These are phyloP conservation scores for Megalonaias nervosa DNA, from an alignment of 1,140 invertebrate species.

Conservation along the genomic window DNA sequence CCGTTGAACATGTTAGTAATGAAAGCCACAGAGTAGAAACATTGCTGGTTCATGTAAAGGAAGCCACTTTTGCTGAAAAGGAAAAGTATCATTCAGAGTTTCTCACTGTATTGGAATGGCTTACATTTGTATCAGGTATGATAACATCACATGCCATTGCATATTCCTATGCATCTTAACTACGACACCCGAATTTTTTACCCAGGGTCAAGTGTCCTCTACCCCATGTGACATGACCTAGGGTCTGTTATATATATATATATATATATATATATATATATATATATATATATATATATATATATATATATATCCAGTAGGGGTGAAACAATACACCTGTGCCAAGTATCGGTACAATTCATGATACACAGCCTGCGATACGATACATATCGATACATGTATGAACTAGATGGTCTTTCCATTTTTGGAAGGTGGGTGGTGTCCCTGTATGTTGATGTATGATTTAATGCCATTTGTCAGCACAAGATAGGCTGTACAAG, in stretches of 20 bases:
- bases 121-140: constrained; percentile 70
- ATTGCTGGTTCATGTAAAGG: constrained; percentile 64
- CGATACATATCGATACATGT: too few relatives aligned
- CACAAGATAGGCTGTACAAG: too few relatives aligned
- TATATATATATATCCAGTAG: too few relatives aligned
- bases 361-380: too few relatives aligned
- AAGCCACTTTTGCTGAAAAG: constrained; percentile 53
- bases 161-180: background rate
- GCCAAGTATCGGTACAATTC: too few relatives aligned
- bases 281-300: too few relatives aligned
- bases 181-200: background rate
- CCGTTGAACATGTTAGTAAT: constrained; percentile 33
- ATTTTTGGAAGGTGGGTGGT: too few relatives aligned
- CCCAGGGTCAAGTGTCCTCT: too few relatives aligned
- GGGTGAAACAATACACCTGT: too few relatives aligned
- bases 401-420: too few relatives aligned
- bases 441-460: too few relatives aligned
- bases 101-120: constrained; percentile 72
- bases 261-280: background rate
- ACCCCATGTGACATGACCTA: background rate
- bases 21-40: constrained; percentile 53
- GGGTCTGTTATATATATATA: background rate
- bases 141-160: background rate
- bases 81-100: constrained; percentile 58
- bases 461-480: too few relatives aligned